Conservation (phyloP, 1,140 invertebrate species). For the Zaprionus ghesquierei region DNA sequence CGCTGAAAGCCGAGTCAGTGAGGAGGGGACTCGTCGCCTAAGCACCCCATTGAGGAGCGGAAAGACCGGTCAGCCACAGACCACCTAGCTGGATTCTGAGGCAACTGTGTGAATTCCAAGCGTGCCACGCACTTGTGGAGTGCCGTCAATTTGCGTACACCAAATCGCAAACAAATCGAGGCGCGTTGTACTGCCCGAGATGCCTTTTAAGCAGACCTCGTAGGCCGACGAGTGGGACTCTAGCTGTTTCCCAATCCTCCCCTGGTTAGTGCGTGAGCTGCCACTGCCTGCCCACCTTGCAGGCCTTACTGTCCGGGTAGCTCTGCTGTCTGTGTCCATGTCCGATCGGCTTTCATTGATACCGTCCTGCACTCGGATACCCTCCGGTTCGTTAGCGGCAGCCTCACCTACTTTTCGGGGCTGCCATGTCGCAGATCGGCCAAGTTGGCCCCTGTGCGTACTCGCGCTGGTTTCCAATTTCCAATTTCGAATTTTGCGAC, state of each 20-base stretch:
- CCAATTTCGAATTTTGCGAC: conserved; percentile 52
- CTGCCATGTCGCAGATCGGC: conserved; percentile 47
- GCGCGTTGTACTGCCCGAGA: conserved; percentile 45
- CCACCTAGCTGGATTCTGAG: conserved; percentile 50
- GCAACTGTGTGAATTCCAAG: conserved; percentile 17
- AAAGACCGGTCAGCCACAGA: conserved; percentile 7
- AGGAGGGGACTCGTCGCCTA: background rate
- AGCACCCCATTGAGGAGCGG: background rate
- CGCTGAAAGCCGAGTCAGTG: background rate
- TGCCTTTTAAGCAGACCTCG: conserved; percentile 53
- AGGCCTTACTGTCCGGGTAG: conserved; percentile 64
- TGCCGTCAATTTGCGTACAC: conserved; percentile 64
- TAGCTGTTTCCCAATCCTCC: background rate
- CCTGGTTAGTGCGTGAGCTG: conserved; percentile 49
- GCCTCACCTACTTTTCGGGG: conserved; percentile 71
- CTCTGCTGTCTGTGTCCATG: conserved; percentile 57
- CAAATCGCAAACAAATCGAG: conserved; percentile 74
- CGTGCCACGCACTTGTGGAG: conserved; percentile 35
- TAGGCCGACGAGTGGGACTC: conserved; percentile 19
- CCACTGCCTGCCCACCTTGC: conserved; percentile 27
- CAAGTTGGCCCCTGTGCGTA: conserved; percentile 34
- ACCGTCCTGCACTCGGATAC: conserved; percentile 35
- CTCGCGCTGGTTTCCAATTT: conserved; percentile 26
- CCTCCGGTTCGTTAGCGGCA: conserved; percentile 39
- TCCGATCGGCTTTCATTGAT: conserved; percentile 74